Evolutionary conservation across 2,797 vertebrate genomes (phyloP), one percentile per base, ranked within the genome.

Genomic region (Phataginus tetradactyla): DNA sequence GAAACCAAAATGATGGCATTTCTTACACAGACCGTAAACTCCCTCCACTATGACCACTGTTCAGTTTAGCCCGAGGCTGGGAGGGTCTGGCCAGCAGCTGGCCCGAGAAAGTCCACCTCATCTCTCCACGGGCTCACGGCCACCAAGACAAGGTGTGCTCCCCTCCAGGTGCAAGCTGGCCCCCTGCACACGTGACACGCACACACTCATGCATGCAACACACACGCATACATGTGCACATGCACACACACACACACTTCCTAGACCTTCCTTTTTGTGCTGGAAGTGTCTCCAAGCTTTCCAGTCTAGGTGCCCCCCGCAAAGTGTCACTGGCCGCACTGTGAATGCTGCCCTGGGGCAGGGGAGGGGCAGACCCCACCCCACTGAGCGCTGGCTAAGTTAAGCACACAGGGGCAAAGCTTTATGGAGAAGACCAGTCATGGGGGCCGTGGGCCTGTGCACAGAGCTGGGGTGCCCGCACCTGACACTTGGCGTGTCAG

Each of bases 131-230:
- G 14, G 10, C 55, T 66, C n/a, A 1, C 3, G 29, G 53, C 18
- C 23, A 2, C 13, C 25, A 25, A 66, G 10, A 53, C 9, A 8
- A 4, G 32, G 25, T 11, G 8, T 0, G 5, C 37, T 3, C 1
- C n/a, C 37, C 5, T 13, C 10, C 37, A 18, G 63, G 34, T n/a
- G 12, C 3, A 11, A 34, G 51, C 18, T 1, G 6, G 25, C 7
- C 10, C n/a, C 51, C 51, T 12, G 11, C 4, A 1, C 3, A 18
- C 13, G 39, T 39, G 39, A 39, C 63, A 13, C n/a, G 29, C 15
- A 6, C 75, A 3, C 29, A 4, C 7, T 15, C 32, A 55, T 20
- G 20, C 23, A n/a, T 39, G 4, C 14, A 25, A 23, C 32, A 34
- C 13, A 4, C 63, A 17, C 14, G 4, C 13, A 4, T 51, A 18